Evolutionary conservation across 1,140 invertebrate genomes (phyloP), one percentile per base, ranked within the genome.

Genomic region (Megalopta genalis): DNA sequence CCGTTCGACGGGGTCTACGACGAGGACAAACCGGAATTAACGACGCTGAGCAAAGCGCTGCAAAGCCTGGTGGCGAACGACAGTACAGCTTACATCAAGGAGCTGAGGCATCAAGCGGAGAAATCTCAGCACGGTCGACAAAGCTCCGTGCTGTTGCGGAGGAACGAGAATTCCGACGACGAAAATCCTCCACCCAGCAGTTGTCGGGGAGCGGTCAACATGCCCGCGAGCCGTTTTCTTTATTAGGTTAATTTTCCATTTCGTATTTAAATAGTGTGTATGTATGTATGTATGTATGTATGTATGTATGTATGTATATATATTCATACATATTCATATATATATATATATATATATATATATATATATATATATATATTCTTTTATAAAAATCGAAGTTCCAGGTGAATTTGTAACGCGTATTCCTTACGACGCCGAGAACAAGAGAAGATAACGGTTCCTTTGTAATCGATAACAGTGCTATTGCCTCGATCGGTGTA

Each of bases 11-110:
- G 88, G 39, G 81, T 90, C 5, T 86, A 82, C 27, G 83, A 90
- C 0, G 86, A 91, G 0, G 89, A 91, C 3, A 90, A 89, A 25
- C 90, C 91, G 0, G 90, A 92, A 39, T 83, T 92, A 14, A 66
- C 87, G 10, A 89, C 69, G 4, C 78, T 95, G 10, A 91, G 90
- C 39, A 90, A 92, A 72, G 91, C 93, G 49, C 82, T 95, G 3
- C 90, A 92, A 65, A 92, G 93, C 27, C 77, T 92, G 9, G 90
- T 95, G 1, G 92, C 90, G 8, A 90, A 93, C 12, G 94, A 95
- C 71, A 84, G 69, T 0, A 84, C 75, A 0, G 82, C 77, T 42
- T 90, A 88, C 37, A 76, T 82, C 12, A 88, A 91, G 23, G 89
- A 91, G 62, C 64, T 88, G 52, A 87, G 92, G 92, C 89, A 88